Evolutionary conservation across 2,797 vertebrate species (phyloP).

Genomic region (Rhabdophis nuchalis): DNA sequence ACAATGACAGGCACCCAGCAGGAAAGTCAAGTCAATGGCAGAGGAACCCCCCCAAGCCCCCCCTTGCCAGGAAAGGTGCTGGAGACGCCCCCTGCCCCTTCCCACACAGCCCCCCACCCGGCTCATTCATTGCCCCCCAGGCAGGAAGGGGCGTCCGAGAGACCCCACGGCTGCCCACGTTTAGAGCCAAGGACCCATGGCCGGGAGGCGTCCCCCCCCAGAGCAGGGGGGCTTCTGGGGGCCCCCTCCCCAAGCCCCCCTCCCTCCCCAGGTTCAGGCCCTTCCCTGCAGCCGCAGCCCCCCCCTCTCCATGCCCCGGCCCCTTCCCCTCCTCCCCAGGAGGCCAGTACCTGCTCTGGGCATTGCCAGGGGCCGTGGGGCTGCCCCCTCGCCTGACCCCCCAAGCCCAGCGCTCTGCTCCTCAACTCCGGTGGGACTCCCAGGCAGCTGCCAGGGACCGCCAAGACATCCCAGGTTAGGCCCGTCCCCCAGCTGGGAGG

Average conservation of each 20-base stretch:
- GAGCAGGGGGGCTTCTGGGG: not conserved
- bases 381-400: not conserved
- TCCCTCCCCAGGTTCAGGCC: not conserved
- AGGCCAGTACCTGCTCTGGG: not conserved
- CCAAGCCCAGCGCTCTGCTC: not conserved
- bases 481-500: not conserved
- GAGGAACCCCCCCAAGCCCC: not conserved
- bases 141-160: too few relatives aligned
- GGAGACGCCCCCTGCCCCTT: not conserved
- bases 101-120: not conserved
- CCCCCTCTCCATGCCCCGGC: accelerated
- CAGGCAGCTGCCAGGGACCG: not conserved
- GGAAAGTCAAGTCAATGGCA: not conserved
- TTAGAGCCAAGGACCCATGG: not conserved
- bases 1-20: not conserved
- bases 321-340: not conserved
- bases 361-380: not conserved
- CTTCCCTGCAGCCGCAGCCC: not conserved
- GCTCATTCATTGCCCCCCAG: not conserved
- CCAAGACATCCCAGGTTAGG: not conserved
- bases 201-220: accelerated
- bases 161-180: too few relatives aligned
- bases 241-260: not conserved
- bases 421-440: not conserved
- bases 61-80: not conserved